These are phyloP conservation scores for Tenthredo livida DNA, from an alignment of 2,888 invertebrate genomes.

Conservation along the genomic window DNA sequence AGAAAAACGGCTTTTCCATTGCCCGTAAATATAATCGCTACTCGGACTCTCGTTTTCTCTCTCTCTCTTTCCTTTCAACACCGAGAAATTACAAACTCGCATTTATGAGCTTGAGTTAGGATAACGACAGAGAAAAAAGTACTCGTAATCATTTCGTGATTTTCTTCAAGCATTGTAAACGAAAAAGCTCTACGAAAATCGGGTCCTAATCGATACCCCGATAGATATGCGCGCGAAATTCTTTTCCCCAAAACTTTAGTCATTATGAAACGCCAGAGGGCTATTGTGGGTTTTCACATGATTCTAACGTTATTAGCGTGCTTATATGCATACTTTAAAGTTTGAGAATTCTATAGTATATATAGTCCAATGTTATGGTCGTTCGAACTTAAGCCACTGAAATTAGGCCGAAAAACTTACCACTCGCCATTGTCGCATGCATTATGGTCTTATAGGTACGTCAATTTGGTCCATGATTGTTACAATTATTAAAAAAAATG, in stretches of 20 bases:
- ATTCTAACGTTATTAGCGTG: background rate
- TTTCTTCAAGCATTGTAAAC: background rate
- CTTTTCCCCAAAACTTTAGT: slow-evolving; percentile 18
- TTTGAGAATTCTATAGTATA: background rate
- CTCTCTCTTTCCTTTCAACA: background rate
- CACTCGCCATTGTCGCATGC: background rate
- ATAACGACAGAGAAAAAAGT: background rate
- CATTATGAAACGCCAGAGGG: slow-evolving; percentile 19
- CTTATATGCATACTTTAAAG: background rate
- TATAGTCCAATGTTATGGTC: background rate
- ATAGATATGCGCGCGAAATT: slow-evolving; percentile 13
- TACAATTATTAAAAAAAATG: background rate
- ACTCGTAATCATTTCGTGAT: background rate
- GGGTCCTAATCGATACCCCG: slow-evolving; percentile 13
- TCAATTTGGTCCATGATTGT: background rate
- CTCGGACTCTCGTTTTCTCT: background rate
- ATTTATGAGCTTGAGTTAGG: background rate
- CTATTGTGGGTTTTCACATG: background rate
- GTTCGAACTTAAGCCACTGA: background rate
- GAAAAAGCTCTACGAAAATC: background rate
- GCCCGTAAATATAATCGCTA: background rate
- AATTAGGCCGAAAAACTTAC: background rate
- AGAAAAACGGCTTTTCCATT: background rate
- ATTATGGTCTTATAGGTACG: background rate
- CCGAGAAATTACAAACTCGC: background rate